Evolutionary conservation across 2,888 invertebrate species (phyloP), one percentile per base, ranked within the genome.

Genomic region (Stenurella melanura): DNA sequence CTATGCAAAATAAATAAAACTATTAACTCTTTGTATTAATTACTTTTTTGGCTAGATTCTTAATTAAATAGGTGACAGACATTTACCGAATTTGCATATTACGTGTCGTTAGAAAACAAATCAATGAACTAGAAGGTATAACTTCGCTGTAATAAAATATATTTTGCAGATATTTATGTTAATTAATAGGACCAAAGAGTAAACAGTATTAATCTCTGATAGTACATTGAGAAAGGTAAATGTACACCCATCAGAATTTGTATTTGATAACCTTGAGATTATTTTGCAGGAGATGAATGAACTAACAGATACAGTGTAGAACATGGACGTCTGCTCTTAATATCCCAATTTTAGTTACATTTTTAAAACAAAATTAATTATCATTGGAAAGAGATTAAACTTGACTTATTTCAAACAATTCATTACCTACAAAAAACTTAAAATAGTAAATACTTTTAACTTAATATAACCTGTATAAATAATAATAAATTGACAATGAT

Each of bases 251-350:
- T 58, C 58, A 58, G 18, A 58, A 58, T 58, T 19, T 15, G 21
- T 58, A 18, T 58, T 58, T 21, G 58, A 58, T 58, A 15, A 58
- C 58, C 58, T 58, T 58, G 58, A 58, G 58, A 21, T 58, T 19
- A 58, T 19, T 57, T n/a, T 58, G 21, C 58, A 58, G 21, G 5
- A 58, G 58, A 58, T 58, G 58, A 58, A 58, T 58, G 58, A 58
- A 58, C 58, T 21, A n/a, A 19, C 21, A 58, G 58, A 58, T 58
- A 58, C 11, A 58, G 19, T 11, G 42, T 42, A 1, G 42, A 42
- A 42, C 42, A 42, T 12, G 4, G 12, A 12, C 42, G 42, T 11
- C 42, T 11, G 42, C 11, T 42, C 1, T 42, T 42, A 42, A 12
- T 12, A 12, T 42, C 12, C 12, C 1, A 12, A 12, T 42, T 12